Base-by-base conservation (phyloP, 2,113 vertebrate species). In the Dipodomys spectabilis region DNA sequence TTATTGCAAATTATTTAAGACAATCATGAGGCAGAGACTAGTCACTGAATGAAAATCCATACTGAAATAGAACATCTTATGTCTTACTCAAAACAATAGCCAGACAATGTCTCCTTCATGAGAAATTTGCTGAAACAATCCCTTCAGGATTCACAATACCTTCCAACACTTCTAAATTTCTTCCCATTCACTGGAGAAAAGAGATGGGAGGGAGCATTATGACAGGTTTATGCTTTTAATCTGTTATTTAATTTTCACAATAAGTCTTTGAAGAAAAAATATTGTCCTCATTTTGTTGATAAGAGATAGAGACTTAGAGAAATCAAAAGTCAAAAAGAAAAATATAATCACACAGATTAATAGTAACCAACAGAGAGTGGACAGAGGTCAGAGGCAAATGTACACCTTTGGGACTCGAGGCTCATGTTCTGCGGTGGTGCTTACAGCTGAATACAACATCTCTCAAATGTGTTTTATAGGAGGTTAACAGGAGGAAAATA, bases 241-340 rank as follows among this genome's bases (percentile, higher is more conserved):
- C 6, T 12, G n/a, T 44, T 64, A 80, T 89, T 95, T 78, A 69
- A 86, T 75, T 92, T 73, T 57, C 45, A 81, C 78, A 75, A 32
- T 72, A 45, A 60, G 6, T 74, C 67, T 62, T 60, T 64, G 32
- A 73, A 8, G 15, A 80, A 65, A 85, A 87, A 87, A 86, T 68
- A 53, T 28, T 45, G 60, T 57, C 30, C 64, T 35, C 32, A 27
- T 53, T n/a, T 79, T 82, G 35, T 18, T 69, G 44, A 87, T 72
- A 85, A 85, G 32, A 62, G 49, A 73, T 2, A 12, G 5, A 87
- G 32, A 69, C 6, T 67, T 49, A 92, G 27, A 65, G 15, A 77
- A 94, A 44, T 71, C 49, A 39, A 87, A 69, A 79, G 57, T 74
- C 8, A 23, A 62, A 60, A 81, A 78, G 18, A 92, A 7, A 65